Percentiles rank a stretch among this genome's conserved stretches.
These are phyloP conservation scores for Gasterosteus nipponicus DNA, from an alignment of 2,113 vertebrate genomes.

Conservation along the genomic window DNA sequence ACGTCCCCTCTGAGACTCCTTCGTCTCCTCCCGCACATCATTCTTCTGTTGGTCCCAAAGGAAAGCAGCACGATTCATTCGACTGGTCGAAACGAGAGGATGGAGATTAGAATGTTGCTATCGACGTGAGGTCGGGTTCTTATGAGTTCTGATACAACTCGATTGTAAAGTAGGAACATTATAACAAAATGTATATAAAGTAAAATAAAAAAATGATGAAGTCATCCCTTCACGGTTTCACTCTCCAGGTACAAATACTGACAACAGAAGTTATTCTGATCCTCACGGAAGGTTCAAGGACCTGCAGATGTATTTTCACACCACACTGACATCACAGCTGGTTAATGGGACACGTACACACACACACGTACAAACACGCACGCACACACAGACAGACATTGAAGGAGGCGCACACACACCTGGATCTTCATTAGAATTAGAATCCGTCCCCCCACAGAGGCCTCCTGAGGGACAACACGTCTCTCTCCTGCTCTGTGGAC, in stretches of 20 bases:
- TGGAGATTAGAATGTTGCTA: neutral
- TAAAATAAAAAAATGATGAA: too few relatives aligned
- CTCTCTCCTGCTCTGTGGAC: slow-evolving; percentile 47
- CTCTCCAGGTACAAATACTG: too few relatives aligned
- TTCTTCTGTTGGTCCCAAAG: neutral
- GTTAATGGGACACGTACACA: slow-evolving; percentile 32
- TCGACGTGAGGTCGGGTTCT: neutral
- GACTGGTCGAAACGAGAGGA: neutral
- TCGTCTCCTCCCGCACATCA: neutral
- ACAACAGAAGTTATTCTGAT: too few relatives aligned
- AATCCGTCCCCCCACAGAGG: slow-evolving; percentile 64
- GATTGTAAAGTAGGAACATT: neutral
- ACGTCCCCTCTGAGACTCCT: neutral
- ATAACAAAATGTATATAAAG: too few relatives aligned
- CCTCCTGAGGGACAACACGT: slow-evolving; percentile 52
- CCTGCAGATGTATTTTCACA: neutral
- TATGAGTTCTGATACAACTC: neutral
- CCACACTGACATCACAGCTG: slow-evolving; percentile 5
- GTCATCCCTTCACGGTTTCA: too few relatives aligned
- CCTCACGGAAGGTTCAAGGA: neutral
- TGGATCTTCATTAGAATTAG: slow-evolving; percentile 60
- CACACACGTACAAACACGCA: slow-evolving; percentile 34
- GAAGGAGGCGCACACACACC: slow-evolving; percentile 37
- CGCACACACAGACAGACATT: slow-evolving; percentile 37
- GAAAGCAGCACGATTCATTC: neutral